Evolutionary conservation across 35 echinoderm and acorn worm species (phyloP).

Genomic region (Eucidaris tribuloides): DNA sequence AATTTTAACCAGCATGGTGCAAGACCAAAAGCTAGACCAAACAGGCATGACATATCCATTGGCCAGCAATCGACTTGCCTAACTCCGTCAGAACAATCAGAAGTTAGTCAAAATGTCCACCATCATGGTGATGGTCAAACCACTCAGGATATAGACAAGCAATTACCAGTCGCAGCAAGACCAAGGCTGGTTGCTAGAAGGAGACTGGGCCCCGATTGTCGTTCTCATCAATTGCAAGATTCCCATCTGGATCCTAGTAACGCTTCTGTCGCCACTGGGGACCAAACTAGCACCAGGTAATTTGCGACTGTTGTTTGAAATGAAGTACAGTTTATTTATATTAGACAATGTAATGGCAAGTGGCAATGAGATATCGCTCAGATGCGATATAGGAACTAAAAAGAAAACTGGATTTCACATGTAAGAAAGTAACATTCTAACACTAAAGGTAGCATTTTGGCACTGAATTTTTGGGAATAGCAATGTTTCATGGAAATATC

Average conservation of each 20-base stretch:
- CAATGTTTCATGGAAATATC: too few species aligned
- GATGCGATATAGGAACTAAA: background rate
- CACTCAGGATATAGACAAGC: background rate
- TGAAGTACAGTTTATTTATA: background rate
- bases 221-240: background rate
- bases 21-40: background rate
- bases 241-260: background rate
- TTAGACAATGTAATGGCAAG: background rate
- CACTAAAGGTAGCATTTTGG: too few species aligned
- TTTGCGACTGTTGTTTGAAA: too few species aligned
- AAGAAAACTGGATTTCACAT: too few species aligned
- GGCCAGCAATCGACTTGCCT: too few species aligned
- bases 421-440: too few species aligned
- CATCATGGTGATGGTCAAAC: background rate
- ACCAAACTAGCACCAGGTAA: background rate
- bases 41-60: too few species aligned
- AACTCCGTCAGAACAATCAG: background rate
- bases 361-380: background rate
- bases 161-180: background rate
- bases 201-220: background rate
- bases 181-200: conserved; percentile 6
- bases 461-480: too few species aligned
- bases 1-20: background rate
- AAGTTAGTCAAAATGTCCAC: background rate
- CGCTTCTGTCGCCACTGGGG: background rate